These are phyloP conservation scores for Oscheius sp. DNA, from an alignment of 1,140 invertebrate genomes.

Conservation along the genomic window DNA sequence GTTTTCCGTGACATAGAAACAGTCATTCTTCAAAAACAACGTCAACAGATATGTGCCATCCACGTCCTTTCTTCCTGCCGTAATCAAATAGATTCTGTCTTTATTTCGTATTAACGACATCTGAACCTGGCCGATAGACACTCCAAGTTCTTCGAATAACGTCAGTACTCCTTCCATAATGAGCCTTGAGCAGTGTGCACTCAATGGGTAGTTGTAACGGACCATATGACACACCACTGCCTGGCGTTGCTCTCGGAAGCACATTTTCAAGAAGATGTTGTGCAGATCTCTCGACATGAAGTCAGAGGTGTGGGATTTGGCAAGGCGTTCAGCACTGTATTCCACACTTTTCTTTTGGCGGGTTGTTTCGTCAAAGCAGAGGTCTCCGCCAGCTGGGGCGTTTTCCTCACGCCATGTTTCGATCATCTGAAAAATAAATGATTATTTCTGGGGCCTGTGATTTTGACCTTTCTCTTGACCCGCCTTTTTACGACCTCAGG, in stretches of 20 bases:
- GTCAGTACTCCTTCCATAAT: neutral
- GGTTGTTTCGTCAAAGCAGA: neutral
- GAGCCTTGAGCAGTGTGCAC: neutral
- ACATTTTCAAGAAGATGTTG: neutral
- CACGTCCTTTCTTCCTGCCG: too few species aligned
- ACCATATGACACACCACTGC: neutral
- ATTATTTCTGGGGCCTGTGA: too few species aligned
- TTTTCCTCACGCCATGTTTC: too few species aligned
- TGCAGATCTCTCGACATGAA: neutral
- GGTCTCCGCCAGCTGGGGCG: neutral
- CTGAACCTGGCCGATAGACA: too few species aligned
- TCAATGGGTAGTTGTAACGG: neutral
- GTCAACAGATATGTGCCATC: too few species aligned
- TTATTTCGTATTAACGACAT: too few species aligned
- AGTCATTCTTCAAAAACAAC: too few species aligned
- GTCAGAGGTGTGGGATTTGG: neutral
- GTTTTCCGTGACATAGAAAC: too few species aligned
- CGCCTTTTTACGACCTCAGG: too few species aligned
- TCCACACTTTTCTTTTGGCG: neutral
- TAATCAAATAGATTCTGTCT: too few species aligned
- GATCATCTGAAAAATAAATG: too few species aligned
- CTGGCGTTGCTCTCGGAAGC: neutral
- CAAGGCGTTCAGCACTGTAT: neutral
- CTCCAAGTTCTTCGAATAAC: neutral
- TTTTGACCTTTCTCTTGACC: too few species aligned